Base-by-base conservation (phyloP, 2,797 vertebrate species). In the Erethizon dorsatum region DNA sequence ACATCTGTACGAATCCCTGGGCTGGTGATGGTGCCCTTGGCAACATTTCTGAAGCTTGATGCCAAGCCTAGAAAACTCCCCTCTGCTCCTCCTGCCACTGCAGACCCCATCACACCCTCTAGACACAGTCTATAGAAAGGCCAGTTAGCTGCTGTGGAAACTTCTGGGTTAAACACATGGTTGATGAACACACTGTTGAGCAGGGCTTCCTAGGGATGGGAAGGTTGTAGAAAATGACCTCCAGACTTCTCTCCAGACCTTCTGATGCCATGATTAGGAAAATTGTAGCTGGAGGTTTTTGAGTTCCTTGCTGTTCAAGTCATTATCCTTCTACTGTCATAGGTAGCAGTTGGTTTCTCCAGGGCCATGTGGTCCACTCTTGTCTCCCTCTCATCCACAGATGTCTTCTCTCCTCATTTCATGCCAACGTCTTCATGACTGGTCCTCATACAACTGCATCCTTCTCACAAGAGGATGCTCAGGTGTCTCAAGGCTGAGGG, bases 1-100 rank as follows among this genome's bases (percentile, higher is more conserved):
- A 10, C 26, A 31, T 85, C 54, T 67, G 22, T 31, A 18, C 2
- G 5, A 31, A 86, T 56, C 65, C 65, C 0, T 0, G 1, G 4
- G 80, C 13, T 1, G 41, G 33, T 3, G 3, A 33, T 6, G 28
- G 18, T 11, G 22, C 24, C 71, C 54, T 95, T n/a, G 6, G n/a
- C 20, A 31, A 80, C 10, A 71, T 37, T 80, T 82, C 33, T 73
- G 33, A 65, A 85, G 63, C 24, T 18, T 28, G 33, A 45, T 14
- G 13, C 45, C 50, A 24, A 17, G 57, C 33, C 31, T 2, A 1
- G 17, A 69, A 90, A 85, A 14, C n/a, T 80, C 6, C 3, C 71
- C n/a, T 88, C 54, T n/a, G 9, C 73, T 87, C 59, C 24, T 18
- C 45, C 67, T 45, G 67, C 61, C 26, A 11, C 45, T 14, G 1